Evolutionary conservation across 2,888 invertebrate species (phyloP).

Genomic region (Lamproptera curius): DNA sequence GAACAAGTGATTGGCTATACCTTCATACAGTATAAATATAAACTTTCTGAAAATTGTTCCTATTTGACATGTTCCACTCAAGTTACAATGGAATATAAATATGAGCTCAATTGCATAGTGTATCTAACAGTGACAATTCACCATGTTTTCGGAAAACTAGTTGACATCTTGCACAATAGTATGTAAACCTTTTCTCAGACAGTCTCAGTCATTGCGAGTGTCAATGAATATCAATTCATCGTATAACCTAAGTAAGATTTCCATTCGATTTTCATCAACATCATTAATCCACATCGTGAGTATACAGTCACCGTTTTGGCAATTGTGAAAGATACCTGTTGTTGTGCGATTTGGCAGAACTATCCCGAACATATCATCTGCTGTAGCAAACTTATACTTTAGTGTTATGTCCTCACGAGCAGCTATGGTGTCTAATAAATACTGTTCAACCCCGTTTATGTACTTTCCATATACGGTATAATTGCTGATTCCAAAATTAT

Average conservation of each 20-base stretch:
- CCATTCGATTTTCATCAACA: constrained; percentile 44
- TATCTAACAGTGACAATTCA: constrained; percentile 35
- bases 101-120: constrained; percentile 45
- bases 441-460: constrained; percentile 45
- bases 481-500: constrained; percentile 36
- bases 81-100: constrained; percentile 36
- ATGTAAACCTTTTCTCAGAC: constrained; percentile 47
- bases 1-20: constrained; percentile 32
- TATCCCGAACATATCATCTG: constrained; percentile 32
- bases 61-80: constrained; percentile 15
- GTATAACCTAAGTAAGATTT: constrained; percentile 47
- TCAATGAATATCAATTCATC: constrained; percentile 37
- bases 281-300: constrained; percentile 42
- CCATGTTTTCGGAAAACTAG: constrained; percentile 33
- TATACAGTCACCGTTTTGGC: constrained; percentile 36
- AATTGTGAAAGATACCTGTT: constrained; percentile 38
- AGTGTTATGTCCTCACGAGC: constrained; percentile 34
- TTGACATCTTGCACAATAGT: constrained; percentile 33
- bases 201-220: constrained; percentile 34
- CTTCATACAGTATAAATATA: constrained; percentile 38
- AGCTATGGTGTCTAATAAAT: constrained; percentile 42
- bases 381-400: constrained; percentile 31
- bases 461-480: constrained; percentile 31
- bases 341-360: constrained; percentile 44
- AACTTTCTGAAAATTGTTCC: constrained; percentile 30